Evolutionary conservation across 1,140 invertebrate genomes (phyloP).

Genomic region (Chelonus insularis): DNA sequence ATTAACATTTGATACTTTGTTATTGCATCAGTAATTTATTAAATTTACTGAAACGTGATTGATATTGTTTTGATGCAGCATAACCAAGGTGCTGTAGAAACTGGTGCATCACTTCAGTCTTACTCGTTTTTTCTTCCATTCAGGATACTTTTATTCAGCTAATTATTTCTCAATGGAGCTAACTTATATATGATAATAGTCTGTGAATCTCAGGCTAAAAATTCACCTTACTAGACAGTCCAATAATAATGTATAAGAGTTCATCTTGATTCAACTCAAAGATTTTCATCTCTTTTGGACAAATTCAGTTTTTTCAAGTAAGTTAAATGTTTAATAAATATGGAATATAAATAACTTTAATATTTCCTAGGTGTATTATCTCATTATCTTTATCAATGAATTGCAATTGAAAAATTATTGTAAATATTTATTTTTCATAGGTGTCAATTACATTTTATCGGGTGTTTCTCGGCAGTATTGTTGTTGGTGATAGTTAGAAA

Average conservation of each 20-base stretch:
- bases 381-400: too few relatives aligned
- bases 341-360: too few relatives aligned
- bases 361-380: too few relatives aligned
- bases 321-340: too few relatives aligned
- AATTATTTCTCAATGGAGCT: conserved; percentile 31
- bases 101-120: background rate
- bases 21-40: background rate
- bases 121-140: background rate
- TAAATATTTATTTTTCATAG: background rate
- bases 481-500: background rate
- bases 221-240: conserved; percentile 27
- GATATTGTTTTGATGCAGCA: background rate
- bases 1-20: too few relatives aligned
- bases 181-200: conserved; percentile 33
- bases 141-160: background rate
- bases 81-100: background rate
- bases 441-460: background rate
- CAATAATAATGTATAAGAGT: background rate
- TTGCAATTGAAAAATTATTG: background rate
- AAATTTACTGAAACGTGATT: background rate
- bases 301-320: too few relatives aligned
- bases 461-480: conserved; percentile 2
- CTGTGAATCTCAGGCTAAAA: conserved; percentile 29
- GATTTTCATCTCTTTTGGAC: too few relatives aligned
- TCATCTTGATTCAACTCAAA: background rate